Evolutionary conservation across 2,113 vertebrate species (phyloP).

Genomic region (Gadus chalcogrammus): DNA sequence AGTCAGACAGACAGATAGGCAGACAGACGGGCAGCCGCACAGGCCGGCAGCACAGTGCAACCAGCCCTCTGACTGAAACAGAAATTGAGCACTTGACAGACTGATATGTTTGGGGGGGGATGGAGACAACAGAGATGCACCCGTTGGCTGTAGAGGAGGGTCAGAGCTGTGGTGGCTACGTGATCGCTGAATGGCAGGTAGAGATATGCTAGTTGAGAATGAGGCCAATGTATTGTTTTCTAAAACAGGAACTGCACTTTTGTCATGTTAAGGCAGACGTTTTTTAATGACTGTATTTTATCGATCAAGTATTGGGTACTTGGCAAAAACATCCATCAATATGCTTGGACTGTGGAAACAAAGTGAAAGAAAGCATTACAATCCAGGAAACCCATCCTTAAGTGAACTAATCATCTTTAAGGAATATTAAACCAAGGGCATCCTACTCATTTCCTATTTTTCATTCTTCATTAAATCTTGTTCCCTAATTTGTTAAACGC

Average conservation of each 20-base stretch:
- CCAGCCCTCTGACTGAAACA: background rate
- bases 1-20: slow-evolving; percentile 46
- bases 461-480: too few species aligned
- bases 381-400: background rate
- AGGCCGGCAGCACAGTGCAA: background rate
- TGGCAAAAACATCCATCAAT: background rate
- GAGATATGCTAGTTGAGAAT: too few species aligned
- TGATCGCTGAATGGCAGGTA: too few species aligned
- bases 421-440: too few species aligned
- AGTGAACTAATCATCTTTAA: too few species aligned
- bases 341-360: background rate
- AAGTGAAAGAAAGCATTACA: background rate
- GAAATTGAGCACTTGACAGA: slow-evolving; percentile 25
- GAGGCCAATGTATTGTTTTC: too few species aligned
- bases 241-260: too few species aligned
- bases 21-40: slow-evolving; percentile 35
- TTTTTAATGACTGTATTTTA: too few species aligned
- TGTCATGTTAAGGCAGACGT: too few species aligned
- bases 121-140: slow-evolving; percentile 29
- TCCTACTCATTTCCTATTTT: too few species aligned
- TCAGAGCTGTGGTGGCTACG: too few species aligned
- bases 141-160: background rate
- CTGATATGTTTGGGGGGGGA: slow-evolving; percentile 9
- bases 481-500: too few species aligned
- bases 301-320: slow-evolving; percentile 14